These are phyloP conservation scores for Brachionus rotundiformis DNA, from an alignment of 1,140 invertebrate genomes.

Conservation along the genomic window DNA sequence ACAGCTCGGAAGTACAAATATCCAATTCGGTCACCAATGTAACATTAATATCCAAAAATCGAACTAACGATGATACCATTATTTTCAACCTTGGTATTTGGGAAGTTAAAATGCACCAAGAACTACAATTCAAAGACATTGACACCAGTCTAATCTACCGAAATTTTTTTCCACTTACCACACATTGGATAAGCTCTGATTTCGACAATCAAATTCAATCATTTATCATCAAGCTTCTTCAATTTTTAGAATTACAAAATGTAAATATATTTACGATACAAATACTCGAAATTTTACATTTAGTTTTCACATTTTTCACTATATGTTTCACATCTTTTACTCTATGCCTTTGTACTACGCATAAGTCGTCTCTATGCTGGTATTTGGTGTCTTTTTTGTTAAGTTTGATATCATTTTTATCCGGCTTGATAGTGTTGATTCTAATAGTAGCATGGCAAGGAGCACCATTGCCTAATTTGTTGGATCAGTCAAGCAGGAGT, in stretches of 20 bases:
- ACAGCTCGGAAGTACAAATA: not conserved
- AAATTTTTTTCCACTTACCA: slow-evolving; percentile 23
- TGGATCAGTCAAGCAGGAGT: not conserved
- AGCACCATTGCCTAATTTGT: not conserved
- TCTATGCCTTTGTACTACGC: slow-evolving; percentile 42
- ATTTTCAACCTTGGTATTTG: slow-evolving; percentile 36
- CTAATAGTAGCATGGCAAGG: slow-evolving; percentile 40
- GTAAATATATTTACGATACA: slow-evolving; percentile 35
- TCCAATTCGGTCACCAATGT: not conserved
- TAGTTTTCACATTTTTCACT: slow-evolving; percentile 47
- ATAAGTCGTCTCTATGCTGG: slow-evolving; percentile 31
- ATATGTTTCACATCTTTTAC: slow-evolving; percentile 49
- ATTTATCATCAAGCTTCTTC: slow-evolving; percentile 24
- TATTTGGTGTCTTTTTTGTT: slow-evolving; percentile 49
- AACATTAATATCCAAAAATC: not conserved
- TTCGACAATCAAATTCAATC: slow-evolving; percentile 43
- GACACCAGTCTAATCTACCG: not conserved
- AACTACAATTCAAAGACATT: slow-evolving; percentile 3
- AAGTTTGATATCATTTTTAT: slow-evolving; percentile 1
- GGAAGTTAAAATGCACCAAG: slow-evolving; percentile 50
- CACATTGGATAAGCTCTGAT: slow-evolving; percentile 29
- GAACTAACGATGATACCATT: not conserved
- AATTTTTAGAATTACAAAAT: slow-evolving; percentile 32
- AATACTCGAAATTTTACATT: slow-evolving; percentile 43
- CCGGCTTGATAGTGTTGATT: not conserved